Evolutionary conservation across 2,888 invertebrate genomes (phyloP).

Genomic region (Polydrusus tereticollis): DNA sequence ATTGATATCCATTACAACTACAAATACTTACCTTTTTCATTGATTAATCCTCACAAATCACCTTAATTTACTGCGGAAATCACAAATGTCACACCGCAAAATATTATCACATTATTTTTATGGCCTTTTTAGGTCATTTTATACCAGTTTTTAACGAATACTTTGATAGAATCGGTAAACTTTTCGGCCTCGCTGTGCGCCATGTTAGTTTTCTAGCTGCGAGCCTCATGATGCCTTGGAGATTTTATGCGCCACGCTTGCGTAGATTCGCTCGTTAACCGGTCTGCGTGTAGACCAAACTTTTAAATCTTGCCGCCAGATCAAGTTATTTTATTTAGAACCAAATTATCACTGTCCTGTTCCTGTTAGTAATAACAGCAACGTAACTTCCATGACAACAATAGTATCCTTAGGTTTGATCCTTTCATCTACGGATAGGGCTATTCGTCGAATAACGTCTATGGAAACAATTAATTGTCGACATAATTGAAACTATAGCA

Average conservation of each 20-base stretch:
- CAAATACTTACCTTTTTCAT: slow-evolving; percentile 61
- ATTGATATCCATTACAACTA: slow-evolving; percentile 64
- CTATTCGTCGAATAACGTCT: no score
- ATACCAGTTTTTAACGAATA: slow-evolving; percentile 28
- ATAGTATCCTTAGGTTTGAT: no score
- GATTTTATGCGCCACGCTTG: neutral
- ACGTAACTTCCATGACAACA: no score
- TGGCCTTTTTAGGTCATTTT: slow-evolving; percentile 13
- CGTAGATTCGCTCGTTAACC: neutral
- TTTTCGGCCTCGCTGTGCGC: slow-evolving; percentile 54
- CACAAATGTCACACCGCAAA: neutral
- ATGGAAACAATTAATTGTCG: no score
- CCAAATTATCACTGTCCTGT: no score
- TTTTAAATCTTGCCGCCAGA: neutral
- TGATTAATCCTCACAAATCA: slow-evolving; percentile 39
- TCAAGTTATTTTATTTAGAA: neutral
- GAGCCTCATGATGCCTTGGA: slow-evolving; percentile 36
- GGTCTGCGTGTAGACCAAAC: neutral
- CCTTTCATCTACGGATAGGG: no score
- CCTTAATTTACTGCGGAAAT: slow-evolving; percentile 33
- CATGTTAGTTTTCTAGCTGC: slow-evolving; percentile 51
- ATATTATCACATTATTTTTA: slow-evolving; percentile 9
- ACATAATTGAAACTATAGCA: no score
- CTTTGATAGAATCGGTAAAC: slow-evolving; percentile 48
- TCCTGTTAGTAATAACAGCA: no score